Percentiles rank a stretch among this genome's conserved stretches.
phyloP scores from a whole-genome alignment of 1,140 invertebrate genomes.

The Maniola jurtina region DNA sequence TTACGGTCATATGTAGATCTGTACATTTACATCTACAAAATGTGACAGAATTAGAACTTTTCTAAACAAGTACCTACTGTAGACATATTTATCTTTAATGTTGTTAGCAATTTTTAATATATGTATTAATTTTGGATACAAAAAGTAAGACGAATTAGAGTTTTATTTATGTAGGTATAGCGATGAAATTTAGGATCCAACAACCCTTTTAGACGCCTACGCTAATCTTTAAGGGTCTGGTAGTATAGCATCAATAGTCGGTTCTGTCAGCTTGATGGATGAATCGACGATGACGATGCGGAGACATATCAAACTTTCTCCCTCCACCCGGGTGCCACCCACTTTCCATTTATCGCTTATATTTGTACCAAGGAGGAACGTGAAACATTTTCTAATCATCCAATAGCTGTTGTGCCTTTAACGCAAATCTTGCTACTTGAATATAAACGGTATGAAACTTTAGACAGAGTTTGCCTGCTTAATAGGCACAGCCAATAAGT shows the following conservation, averaged over 20 bases:
- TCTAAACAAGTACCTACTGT: too few relatives aligned
- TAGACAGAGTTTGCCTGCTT: too few relatives aligned
- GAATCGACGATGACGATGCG: slow-evolving; percentile 54
- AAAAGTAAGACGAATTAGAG: too few relatives aligned
- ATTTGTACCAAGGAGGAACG: slow-evolving; percentile 8
- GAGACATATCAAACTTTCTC: slow-evolving; percentile 44
- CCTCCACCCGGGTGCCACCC: slow-evolving; percentile 35
- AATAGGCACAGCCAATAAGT: too few relatives aligned
- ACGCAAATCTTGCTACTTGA: background rate
- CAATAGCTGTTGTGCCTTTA: background rate
- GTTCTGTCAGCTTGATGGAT: slow-evolving; percentile 69
- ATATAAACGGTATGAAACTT: background rate
- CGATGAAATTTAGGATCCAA: slow-evolving; percentile 39
- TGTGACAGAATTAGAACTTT: too few relatives aligned
- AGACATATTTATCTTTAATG: too few relatives aligned
- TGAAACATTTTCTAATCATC: slow-evolving; percentile 25
- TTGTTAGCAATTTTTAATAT: too few relatives aligned
- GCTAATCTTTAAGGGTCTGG: slow-evolving; percentile 47
- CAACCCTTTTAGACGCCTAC: slow-evolving; percentile 45
- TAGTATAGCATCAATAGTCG: slow-evolving; percentile 59
- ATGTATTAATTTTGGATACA: too few relatives aligned
- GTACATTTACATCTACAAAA: too few relatives aligned
- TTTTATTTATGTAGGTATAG: slow-evolving; percentile 28
- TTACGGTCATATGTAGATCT: too few relatives aligned
- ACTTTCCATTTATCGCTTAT: slow-evolving; percentile 41